These are phyloP conservation scores for Drosophila navojoa DNA, from an alignment of 1,140 invertebrate genomes.

Conservation along the genomic window DNA sequence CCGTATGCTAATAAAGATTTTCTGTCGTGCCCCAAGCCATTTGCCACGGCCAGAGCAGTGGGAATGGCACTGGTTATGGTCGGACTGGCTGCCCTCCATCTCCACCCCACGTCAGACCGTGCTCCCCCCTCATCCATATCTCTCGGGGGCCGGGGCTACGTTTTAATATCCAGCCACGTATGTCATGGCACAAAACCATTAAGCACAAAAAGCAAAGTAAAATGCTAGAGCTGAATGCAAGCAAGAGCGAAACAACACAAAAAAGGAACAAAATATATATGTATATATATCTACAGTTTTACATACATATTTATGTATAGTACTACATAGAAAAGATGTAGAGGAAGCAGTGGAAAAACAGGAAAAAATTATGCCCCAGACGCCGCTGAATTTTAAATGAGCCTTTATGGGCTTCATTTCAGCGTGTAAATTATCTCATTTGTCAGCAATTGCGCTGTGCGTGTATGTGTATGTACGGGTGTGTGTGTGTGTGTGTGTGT, in stretches of 20 bases:
- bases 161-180: conserved; percentile 81
- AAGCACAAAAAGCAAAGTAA: conserved; percentile 68
- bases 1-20: conserved; percentile 82
- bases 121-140: neutral
- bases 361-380: conserved; percentile 80
- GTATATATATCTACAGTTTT: conserved; percentile 3
- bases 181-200: conserved; percentile 81
- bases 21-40: conserved; percentile 64
- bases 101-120: conserved; percentile 2
- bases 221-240: conserved; percentile 47
- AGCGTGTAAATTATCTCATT: conserved; percentile 83
- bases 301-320: neutral
- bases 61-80: conserved; percentile 14
- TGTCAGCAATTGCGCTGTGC: conserved; percentile 78
- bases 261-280: conserved; percentile 11
- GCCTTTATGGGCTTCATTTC: conserved; percentile 82
- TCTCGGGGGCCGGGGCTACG: conserved; percentile 11
- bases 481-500: conserved; percentile 23
- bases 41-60: conserved; percentile 36
- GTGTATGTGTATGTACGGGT: conserved; percentile 23
- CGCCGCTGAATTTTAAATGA: conserved; percentile 82
- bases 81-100: neutral
- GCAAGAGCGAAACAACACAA: conserved; percentile 35
- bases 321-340: conserved; percentile 8
- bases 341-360: conserved; percentile 31